Conservation (phyloP, 2,113 vertebrate genomes). For the Typhlomys cinereus region DNA sequence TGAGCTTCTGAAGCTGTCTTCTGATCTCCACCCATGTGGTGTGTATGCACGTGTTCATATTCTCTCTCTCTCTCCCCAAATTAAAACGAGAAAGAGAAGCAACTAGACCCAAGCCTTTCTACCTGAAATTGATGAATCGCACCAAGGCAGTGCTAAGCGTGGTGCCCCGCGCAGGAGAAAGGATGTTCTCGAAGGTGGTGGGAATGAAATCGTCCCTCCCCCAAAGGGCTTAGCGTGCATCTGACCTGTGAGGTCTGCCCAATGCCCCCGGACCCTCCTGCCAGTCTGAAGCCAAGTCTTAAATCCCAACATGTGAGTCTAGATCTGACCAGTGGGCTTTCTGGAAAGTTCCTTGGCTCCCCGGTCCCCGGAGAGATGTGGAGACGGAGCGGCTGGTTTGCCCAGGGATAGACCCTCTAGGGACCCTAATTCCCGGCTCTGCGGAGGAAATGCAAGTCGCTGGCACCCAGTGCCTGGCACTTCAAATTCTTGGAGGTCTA, state of each 20-base stretch:
- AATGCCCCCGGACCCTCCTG: background rate
- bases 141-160: background rate
- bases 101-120: background rate
- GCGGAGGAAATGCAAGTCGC: background rate
- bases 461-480: background rate
- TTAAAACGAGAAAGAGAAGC: too few relatives aligned
- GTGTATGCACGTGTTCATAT: too few relatives aligned
- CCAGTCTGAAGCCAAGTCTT: background rate
- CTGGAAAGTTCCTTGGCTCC: background rate
- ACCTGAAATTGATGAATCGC: background rate
- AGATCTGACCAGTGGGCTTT: background rate
- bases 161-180: background rate
- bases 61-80: too few relatives aligned
- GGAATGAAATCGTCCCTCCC: background rate
- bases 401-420: background rate
- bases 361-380: too few relatives aligned
- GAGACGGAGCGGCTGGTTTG: background rate
- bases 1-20: too few relatives aligned
- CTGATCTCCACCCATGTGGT: too few relatives aligned
- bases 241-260: background rate
- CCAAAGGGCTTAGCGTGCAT: background rate
- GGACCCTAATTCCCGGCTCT: accelerated
- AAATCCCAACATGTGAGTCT: background rate
- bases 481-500: background rate
- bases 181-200: background rate